Evolutionary conservation across 2,797 vertebrate genomes (phyloP), one percentile per base, ranked within the genome.

Genomic region (Clarias pachynema): DNA sequence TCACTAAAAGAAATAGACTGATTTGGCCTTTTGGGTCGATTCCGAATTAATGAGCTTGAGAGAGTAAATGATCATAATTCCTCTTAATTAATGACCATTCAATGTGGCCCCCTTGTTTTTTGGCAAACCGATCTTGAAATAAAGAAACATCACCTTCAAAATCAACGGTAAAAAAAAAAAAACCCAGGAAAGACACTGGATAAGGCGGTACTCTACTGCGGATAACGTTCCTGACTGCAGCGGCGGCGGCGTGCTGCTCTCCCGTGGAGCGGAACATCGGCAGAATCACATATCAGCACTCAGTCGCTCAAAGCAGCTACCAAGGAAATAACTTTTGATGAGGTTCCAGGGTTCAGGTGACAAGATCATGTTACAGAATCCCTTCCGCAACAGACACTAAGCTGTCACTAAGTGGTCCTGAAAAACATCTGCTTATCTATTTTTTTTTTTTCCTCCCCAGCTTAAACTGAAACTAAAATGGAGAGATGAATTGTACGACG

Each of bases 281-380:
- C 72, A 44, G 70, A 82, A 77, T 69, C 85, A 65, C 72, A 82
- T 82, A 86, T 82, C 79, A 82, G 79, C 18, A 49, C 49, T 44
- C 31, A n/a, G 70, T 68, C 26, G 34, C 62, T 82, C 72, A 86
- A 68, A 82, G 60, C 18, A 31, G 53, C 40, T 66, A 44, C 60
- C 60, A 86, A 74, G 53, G 72, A 77, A 86, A 86, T 66, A 12
- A 69, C 85, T 77, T 81, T 24, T 81, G 72, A 82, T 77, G 72
- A 82, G 60, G 85, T 68, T 66, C 53, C 59, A 73, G 57, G 78
- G 26, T 81, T 86, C 70, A 49, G 79, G 63, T 82, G 72, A 86
- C 79, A 86, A 24, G 49, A 77, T 82, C n/a, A 24, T 69, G 69
- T 86, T 77, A 86, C 79, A 59, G 34, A 53, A 60, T 57, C 62